Conservation (phyloP, 2,797 vertebrate species). For the Myotis daubentonii region DNA sequence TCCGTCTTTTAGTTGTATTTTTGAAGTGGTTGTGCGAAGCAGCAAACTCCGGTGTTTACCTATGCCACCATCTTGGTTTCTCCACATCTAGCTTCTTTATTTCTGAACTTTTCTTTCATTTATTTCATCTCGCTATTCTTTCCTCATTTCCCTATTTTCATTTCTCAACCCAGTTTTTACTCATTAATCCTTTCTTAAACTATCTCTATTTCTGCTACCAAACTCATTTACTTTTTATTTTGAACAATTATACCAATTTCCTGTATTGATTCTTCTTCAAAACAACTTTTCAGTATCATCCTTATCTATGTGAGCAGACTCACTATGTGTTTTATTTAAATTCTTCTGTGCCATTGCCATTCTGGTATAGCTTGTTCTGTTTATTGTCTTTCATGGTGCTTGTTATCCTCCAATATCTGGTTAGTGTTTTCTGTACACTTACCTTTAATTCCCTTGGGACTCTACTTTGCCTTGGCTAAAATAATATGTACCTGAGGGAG, state of each 20-base stretch:
- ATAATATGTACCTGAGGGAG: neutral
- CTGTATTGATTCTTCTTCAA: neutral
- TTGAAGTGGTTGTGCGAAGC: no score
- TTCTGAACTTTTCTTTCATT: neutral
- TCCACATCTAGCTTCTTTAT: neutral
- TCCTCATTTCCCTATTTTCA: neutral
- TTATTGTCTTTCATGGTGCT: neutral
- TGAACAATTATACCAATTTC: conserved; percentile 23
- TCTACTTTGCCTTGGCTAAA: neutral
- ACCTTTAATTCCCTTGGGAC: neutral
- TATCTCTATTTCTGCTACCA: neutral
- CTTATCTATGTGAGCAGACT: conserved; percentile 1
- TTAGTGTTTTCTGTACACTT: neutral
- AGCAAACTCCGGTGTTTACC: no score
- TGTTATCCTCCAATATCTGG: neutral
- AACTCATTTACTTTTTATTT: conserved; percentile 16
- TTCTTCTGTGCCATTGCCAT: neutral
- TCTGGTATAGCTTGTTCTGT: neutral
- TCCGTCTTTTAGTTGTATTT: no score
- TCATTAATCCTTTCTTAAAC: conserved; percentile 10
- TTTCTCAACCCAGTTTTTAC: neutral
- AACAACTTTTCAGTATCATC: neutral
- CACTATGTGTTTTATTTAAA: neutral
- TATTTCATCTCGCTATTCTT: neutral
- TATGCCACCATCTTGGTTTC: no score